These are phyloP conservation scores for Dromaius novaehollandiae DNA, from an alignment of 2,113 vertebrate genomes.

Conservation along the genomic window DNA sequence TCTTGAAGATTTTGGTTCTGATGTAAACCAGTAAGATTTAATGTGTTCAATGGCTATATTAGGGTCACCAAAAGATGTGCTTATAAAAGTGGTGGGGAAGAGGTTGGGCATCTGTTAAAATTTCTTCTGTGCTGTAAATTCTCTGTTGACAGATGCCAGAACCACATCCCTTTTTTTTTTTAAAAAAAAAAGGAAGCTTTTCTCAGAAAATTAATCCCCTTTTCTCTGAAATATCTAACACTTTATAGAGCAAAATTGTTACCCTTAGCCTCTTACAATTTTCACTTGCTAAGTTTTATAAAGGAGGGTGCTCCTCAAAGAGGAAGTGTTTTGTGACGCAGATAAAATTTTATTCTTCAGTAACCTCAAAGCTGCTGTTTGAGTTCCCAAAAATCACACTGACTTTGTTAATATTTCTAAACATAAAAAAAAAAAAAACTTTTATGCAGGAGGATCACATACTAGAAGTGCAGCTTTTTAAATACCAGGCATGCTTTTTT, in stretches of 20 bases:
- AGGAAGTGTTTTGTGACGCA: accelerated
- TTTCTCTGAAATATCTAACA: accelerated
- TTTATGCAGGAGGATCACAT: accelerated
- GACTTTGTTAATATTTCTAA: background rate
- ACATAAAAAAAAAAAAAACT: too few species aligned
- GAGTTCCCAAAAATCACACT: accelerated
- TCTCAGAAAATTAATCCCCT: background rate
- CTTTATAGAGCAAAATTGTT: background rate
- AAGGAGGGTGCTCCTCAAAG: background rate
- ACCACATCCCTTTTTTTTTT: too few species aligned
- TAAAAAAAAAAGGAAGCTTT: background rate
- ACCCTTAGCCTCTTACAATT: background rate
- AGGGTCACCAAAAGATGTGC: background rate
- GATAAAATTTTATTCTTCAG: accelerated
- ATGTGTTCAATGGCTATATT: background rate
- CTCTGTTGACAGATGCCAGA: background rate
- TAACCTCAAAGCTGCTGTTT: background rate
- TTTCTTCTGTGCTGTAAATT: background rate
- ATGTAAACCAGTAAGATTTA: constrained; percentile 89
- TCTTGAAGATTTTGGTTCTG: constrained; percentile 97
- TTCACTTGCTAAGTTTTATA: accelerated
- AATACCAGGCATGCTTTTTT: accelerated
- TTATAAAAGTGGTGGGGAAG: background rate
- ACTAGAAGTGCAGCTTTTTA: background rate
- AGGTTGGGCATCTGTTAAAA: accelerated